Conservation (phyloP, 2,797 vertebrate species). For the Manis javanica region DNA sequence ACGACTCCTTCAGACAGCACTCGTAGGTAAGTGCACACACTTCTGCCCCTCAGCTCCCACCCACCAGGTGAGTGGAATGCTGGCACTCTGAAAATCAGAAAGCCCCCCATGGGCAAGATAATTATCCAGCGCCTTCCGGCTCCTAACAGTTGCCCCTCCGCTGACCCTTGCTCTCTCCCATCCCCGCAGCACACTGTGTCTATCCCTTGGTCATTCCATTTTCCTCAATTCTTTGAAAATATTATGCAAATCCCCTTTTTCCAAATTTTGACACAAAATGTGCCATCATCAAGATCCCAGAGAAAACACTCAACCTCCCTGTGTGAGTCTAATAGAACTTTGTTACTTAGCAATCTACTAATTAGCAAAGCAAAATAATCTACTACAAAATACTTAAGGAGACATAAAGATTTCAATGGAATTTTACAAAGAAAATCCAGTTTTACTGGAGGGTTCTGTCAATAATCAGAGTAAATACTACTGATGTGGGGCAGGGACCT, state of each 20-base stretch:
- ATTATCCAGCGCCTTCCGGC: too few relatives aligned
- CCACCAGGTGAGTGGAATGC: background rate
- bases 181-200: rapidly evolving
- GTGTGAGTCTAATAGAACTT: background rate
- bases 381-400: background rate
- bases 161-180: background rate
- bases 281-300: background rate
- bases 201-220: background rate
- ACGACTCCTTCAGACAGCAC: background rate
- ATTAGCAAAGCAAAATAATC: background rate
- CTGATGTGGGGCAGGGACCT: too few relatives aligned
- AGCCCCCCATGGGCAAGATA: background rate
- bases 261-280: background rate
- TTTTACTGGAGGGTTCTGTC: background rate
- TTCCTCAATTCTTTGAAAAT: background rate
- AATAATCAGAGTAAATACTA: background rate
- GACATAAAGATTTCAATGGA: background rate
- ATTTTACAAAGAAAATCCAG: background rate
- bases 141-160: background rate
- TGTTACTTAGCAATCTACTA: background rate
- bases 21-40: rapidly evolving
- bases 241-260: background rate
- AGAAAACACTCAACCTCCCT: background rate
- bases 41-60: background rate
- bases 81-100: background rate